Percentiles rank a stretch among this genome's conserved stretches.
phyloP scores from a whole-genome alignment of 64 coral and sea anemone genomes.

The Stylophora pistillata region DNA sequence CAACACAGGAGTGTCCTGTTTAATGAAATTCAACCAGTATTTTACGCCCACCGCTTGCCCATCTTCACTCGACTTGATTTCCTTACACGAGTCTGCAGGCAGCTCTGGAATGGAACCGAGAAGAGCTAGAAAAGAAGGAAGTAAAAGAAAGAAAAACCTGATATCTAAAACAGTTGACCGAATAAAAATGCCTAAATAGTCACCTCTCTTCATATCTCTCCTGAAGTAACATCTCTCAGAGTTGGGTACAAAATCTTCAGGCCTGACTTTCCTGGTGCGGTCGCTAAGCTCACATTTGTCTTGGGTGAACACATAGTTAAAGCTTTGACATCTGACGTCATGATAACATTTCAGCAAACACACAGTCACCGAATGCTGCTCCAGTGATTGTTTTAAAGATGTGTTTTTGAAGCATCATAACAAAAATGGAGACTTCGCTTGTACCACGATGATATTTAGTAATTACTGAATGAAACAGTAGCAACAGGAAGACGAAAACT shows the following conservation, averaged over 20 bases:
- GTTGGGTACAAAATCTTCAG: not conserved
- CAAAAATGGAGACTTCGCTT: not conserved
- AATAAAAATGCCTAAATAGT: no score
- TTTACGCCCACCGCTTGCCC: not conserved
- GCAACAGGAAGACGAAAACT: no score
- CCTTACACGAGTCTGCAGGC: not conserved
- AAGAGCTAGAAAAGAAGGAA: not conserved
- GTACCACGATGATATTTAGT: no score
- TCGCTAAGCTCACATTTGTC: not conserved
- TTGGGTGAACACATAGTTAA: conserved; percentile 7
- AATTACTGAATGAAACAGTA: not conserved
- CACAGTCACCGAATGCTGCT: no score
- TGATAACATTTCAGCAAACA: not conserved
- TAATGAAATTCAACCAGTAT: not conserved
- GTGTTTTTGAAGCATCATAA: not conserved
- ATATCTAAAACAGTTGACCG: no score
- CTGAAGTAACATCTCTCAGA: not conserved
- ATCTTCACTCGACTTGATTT: not conserved
- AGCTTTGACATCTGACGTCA: not conserved
- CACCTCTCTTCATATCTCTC: no score
- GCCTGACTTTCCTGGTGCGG: not conserved
- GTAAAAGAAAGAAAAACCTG: no score
- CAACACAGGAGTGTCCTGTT: not conserved
- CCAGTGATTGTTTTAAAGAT: not conserved
- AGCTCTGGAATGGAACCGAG: not conserved